Percentiles rank a stretch among this genome's conserved stretches.
These are phyloP conservation scores for Siphlonurus alternatus DNA, from an alignment of 2,888 invertebrate genomes.

Conservation along the genomic window DNA sequence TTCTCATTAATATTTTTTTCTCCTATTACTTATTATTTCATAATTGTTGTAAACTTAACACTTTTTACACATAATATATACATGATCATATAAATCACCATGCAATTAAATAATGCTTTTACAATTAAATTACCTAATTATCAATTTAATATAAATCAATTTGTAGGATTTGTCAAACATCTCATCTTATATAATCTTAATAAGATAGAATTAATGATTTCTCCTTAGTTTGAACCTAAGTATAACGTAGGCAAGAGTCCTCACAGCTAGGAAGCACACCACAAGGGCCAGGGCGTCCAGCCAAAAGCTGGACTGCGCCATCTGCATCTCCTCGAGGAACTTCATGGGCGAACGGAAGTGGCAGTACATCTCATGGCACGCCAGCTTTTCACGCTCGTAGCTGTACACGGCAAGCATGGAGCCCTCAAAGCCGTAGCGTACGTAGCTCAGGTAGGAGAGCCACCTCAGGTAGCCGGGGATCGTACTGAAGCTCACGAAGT, in stretches of 20 bases:
- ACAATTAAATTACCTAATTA: too few species aligned
- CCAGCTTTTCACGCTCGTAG: conserved; percentile 58
- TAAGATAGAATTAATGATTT: neutral
- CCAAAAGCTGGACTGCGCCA: conserved; percentile 32
- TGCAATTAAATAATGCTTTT: too few species aligned
- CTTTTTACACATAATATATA: too few species aligned
- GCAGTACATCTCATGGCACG: conserved; percentile 69
- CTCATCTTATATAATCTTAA: too few species aligned
- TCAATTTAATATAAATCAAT: too few species aligned
- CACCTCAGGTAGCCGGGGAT: conserved; percentile 78
- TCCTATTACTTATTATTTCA: too few species aligned
- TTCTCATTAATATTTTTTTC: too few species aligned
- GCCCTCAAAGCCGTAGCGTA: conserved; percentile 85
- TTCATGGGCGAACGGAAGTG: conserved; percentile 62
- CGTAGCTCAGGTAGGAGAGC: conserved; percentile 80
- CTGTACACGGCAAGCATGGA: conserved; percentile 86
- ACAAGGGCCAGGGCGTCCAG: conserved; percentile 68
- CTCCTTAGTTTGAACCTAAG: conserved; percentile 56
- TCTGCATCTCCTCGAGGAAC: conserved; percentile 49
- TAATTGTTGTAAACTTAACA: too few species aligned
- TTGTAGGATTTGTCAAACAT: too few species aligned
- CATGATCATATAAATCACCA: too few species aligned
- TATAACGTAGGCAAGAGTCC: conserved; percentile 65
- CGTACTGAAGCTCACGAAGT: conserved; percentile 84
- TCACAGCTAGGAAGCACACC: conserved; percentile 60